phyloP scores from a whole-genome alignment of 2,888 invertebrate species.

The Diarsia dahlii region DNA sequence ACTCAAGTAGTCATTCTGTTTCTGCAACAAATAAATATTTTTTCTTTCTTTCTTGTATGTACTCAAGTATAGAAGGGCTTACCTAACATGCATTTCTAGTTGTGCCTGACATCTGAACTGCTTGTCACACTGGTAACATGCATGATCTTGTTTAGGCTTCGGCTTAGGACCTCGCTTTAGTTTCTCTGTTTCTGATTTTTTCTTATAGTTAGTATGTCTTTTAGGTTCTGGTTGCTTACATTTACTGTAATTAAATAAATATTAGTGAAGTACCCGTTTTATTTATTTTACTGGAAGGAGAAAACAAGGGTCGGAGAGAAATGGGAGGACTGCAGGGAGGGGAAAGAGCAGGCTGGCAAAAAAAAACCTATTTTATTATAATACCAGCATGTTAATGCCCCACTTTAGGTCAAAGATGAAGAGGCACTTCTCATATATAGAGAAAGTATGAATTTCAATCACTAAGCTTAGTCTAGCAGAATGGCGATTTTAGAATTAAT shows the following conservation, averaged over 20 bases:
- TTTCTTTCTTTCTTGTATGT: no score
- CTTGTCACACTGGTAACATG: constrained; percentile 91
- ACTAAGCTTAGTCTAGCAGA: no score
- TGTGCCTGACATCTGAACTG: constrained; percentile 92
- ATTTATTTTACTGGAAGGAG: no score
- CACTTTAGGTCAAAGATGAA: no score
- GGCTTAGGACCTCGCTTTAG: constrained; percentile 92
- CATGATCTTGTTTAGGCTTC: constrained; percentile 89
- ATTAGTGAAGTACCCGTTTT: background rate
- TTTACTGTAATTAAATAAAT: constrained; percentile 73
- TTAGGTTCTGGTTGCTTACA: constrained; percentile 78
- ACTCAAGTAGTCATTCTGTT: no score
- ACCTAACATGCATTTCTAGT: constrained; percentile 91
- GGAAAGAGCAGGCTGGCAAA: no score
- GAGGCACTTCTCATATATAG: background rate
- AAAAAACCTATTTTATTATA: background rate
- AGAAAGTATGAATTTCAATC: background rate
- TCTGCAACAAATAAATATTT: no score
- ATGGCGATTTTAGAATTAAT: no score
- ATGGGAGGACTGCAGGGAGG: no score
- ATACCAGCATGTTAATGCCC: background rate
- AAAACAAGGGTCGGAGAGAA: no score
- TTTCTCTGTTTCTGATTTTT: constrained; percentile 90
- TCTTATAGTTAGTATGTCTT: constrained; percentile 87
- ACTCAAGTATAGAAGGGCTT: constrained; percentile 25